phyloP scores from a whole-genome alignment of 2,113 vertebrate genomes.

The Coryphaenoides rupestris region DNA sequence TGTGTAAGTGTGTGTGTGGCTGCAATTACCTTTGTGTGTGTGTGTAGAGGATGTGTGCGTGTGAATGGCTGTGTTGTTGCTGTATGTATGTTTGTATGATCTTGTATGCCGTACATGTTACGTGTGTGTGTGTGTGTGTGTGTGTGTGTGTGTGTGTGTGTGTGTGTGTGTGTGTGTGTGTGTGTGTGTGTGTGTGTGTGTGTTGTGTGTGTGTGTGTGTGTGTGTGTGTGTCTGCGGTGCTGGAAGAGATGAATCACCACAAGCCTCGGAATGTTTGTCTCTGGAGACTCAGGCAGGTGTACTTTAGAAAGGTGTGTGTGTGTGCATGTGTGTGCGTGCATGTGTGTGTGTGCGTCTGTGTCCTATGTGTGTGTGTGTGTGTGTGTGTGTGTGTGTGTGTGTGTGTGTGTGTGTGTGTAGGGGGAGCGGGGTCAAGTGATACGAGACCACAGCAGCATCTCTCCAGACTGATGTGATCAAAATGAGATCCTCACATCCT shows the following conservation, averaged over 20 bases:
- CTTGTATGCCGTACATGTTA: too few species aligned
- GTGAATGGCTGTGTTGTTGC: not conserved
- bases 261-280: conserved; percentile 16
- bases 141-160: too few species aligned
- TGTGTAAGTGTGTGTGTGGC: too few species aligned
- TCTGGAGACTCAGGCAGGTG: conserved; percentile 4
- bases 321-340: not conserved
- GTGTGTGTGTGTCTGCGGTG: not conserved
- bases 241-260: conserved; percentile 35
- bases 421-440: too few species aligned
- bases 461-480: too few species aligned
- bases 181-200: not conserved
- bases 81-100: not conserved
- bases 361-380: too few species aligned
- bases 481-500: not conserved
- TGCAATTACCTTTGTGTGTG: too few species aligned
- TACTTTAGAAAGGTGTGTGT: conserved; percentile 5
- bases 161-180: conserved; percentile 6
- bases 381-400: not conserved
- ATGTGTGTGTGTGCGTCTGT: not conserved
- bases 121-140: too few species aligned
- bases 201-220: not conserved
- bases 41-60: not conserved
- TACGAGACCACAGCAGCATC: too few species aligned
- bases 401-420: conserved; percentile 1